Percentiles rank a stretch among this genome's conserved stretches.
These are phyloP conservation scores for Tortrix viridana DNA, from an alignment of 2,888 invertebrate species.

Conservation along the genomic window DNA sequence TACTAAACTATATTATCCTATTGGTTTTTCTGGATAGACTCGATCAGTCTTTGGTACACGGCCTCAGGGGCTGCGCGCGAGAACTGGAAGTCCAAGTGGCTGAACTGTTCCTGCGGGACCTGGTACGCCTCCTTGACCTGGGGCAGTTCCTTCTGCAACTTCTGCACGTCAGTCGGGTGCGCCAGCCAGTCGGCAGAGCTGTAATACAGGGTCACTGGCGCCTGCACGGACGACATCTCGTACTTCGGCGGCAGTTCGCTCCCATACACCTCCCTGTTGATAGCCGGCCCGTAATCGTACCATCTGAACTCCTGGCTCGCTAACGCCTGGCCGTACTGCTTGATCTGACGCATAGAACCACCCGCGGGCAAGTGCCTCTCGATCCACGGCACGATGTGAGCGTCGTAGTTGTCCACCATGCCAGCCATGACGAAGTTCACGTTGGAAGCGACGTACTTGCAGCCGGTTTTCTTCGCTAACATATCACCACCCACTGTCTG, in stretches of 20 bases:
- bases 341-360: conserved; percentile 78
- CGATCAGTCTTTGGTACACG: conserved; percentile 67
- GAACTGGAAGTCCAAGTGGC: conserved; percentile 76
- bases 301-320: conserved; percentile 65
- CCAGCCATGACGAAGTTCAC: conserved; percentile 86
- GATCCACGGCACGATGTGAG: conserved; percentile 80
- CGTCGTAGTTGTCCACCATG: conserved; percentile 80
- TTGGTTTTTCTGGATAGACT: conserved; percentile 57
- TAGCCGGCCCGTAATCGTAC: conserved; percentile 67
- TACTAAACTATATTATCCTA: conserved; percentile 36
- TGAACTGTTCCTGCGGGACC: conserved; percentile 80
- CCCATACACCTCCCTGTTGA: conserved; percentile 70
- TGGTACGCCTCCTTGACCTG: conserved; percentile 80
- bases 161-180: conserved; percentile 83
- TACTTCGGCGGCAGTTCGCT: conserved; percentile 64
- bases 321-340: conserved; percentile 83
- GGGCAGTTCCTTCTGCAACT: conserved; percentile 81
- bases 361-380: conserved; percentile 83
- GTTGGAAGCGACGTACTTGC: conserved; percentile 83
- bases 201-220: conserved; percentile 71
- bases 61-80: conserved; percentile 64
- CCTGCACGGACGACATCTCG: conserved; percentile 65
- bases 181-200: conserved; percentile 87
- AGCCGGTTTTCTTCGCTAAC: conserved; percentile 64
- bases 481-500: conserved; percentile 64